Percentiles rank a stretch among this genome's conserved stretches.
These are phyloP conservation scores for Colinus virginianus DNA, from an alignment of 2,113 vertebrate species.

Conservation along the genomic window DNA sequence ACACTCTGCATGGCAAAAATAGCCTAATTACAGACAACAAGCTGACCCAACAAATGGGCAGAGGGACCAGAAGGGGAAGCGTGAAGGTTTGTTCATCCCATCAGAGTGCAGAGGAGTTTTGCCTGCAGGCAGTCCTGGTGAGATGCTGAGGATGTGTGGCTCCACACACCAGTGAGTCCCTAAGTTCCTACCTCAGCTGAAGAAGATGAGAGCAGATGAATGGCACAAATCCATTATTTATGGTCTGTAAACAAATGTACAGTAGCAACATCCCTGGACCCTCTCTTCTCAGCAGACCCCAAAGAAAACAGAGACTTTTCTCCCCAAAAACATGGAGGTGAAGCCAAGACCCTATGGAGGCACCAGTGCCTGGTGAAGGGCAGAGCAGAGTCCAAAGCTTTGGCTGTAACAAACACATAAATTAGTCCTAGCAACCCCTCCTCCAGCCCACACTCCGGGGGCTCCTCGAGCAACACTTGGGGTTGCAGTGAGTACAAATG, in stretches of 20 bases:
- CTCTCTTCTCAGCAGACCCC: background rate
- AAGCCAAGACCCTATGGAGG: rapidly evolving
- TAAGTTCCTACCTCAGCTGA: background rate
- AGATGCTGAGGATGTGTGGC: background rate
- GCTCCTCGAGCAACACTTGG: slow-evolving; percentile 10
- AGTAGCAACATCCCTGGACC: background rate
- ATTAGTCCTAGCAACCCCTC: background rate
- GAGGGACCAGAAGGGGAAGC: background rate
- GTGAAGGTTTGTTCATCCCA: background rate
- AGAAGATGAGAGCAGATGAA: background rate
- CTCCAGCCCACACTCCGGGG: background rate
- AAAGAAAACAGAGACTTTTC: background rate
- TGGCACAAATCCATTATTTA: background rate
- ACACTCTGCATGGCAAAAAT: background rate
- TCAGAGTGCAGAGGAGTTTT: background rate
- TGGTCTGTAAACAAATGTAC: background rate
- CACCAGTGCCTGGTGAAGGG: background rate
- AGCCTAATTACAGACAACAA: slow-evolving; percentile 40
- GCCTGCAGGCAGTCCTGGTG: background rate
- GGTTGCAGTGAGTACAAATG: slow-evolving; percentile 45
- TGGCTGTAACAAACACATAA: background rate
- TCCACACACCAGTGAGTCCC: background rate
- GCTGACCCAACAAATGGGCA: slow-evolving; percentile 37
- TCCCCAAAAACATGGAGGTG: rapidly evolving
- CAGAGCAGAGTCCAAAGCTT: background rate